A percentile compares a stretch with the other conserved stretches of the same genome.
Conservation (phyloP, 2,888 invertebrate genomes). For the Conchocele bisecta region DNA sequence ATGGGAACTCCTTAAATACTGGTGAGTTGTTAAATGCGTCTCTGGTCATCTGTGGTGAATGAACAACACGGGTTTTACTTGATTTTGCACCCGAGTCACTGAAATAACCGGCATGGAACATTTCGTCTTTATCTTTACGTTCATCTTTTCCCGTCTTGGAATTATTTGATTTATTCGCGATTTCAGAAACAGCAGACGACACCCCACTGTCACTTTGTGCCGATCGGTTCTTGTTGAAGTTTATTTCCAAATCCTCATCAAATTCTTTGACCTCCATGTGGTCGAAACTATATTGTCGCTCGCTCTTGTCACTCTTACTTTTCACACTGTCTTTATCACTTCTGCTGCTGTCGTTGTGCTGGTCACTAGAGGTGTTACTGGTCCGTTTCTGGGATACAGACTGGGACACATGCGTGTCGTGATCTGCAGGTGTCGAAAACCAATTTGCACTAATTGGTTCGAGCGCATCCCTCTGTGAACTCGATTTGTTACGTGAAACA, state of each 20-base stretch:
- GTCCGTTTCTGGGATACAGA: slow-evolving; percentile 33
- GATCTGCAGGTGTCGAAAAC: slow-evolving; percentile 64
- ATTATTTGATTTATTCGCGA: neutral
- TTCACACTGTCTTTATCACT: neutral
- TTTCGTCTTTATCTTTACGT: neutral
- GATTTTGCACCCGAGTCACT: slow-evolving; percentile 34
- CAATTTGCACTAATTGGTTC: slow-evolving; percentile 64
- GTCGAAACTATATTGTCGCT: slow-evolving; percentile 17
- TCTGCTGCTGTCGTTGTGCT: neutral
- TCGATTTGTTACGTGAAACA: too few relatives aligned
- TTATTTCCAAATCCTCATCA: slow-evolving; percentile 47
- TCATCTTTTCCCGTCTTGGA: neutral
- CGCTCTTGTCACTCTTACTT: neutral
- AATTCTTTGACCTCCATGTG: slow-evolving; percentile 46
- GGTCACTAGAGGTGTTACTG: neutral
- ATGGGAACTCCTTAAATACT: slow-evolving; percentile 45
- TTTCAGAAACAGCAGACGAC: slow-evolving; percentile 26
- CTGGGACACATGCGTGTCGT: slow-evolving; percentile 56
- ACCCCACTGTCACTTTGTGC: slow-evolving; percentile 34
- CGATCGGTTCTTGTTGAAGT: slow-evolving; percentile 26
- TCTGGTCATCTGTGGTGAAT: slow-evolving; percentile 2
- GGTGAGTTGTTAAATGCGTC: slow-evolving; percentile 47
- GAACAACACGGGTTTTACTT: neutral
- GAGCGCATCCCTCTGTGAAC: neutral
- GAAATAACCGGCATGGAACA: slow-evolving; percentile 42